phyloP scores from a whole-genome alignment of 2,113 vertebrate genomes.

The Marmota flaviventris region DNA sequence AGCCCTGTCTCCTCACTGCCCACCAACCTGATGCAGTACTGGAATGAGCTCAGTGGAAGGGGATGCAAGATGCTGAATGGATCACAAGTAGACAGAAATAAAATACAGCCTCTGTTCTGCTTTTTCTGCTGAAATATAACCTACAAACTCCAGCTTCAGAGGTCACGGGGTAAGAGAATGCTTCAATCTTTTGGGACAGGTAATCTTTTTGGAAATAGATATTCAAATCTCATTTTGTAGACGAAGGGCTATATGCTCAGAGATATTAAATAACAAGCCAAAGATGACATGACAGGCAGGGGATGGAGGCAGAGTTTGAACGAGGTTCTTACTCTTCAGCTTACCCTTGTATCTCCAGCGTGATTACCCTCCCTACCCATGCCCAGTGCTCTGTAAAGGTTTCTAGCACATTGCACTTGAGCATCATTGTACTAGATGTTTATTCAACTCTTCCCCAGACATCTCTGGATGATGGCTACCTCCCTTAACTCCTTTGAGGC shows the following conservation, averaged over 20 bases:
- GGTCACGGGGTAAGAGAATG: neutral
- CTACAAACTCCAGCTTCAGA: neutral
- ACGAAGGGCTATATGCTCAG: neutral
- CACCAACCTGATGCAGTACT: neutral
- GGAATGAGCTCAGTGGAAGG: neutral
- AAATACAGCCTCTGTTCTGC: neutral
- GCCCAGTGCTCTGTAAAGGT: neutral
- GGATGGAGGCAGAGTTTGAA: neutral
- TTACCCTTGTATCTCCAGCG: rapidly evolving
- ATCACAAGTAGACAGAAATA: neutral
- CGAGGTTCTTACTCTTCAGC: neutral
- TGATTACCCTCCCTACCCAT: neutral
- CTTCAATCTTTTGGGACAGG: neutral
- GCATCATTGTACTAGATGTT: neutral
- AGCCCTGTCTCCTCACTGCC: neutral
- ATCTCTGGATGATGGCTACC: too few relatives aligned
- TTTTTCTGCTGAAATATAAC: neutral
- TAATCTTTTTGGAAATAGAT: neutral
- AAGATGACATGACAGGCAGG: neutral
- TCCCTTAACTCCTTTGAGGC: neutral
- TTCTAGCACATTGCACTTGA: neutral
- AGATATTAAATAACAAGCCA: neutral
- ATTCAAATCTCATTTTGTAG: neutral
- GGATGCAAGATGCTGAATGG: too few relatives aligned
- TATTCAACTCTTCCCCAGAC: neutral